phyloP scores from a whole-genome alignment of 1,140 invertebrate genomes.

The Drosophila jambulina region DNA sequence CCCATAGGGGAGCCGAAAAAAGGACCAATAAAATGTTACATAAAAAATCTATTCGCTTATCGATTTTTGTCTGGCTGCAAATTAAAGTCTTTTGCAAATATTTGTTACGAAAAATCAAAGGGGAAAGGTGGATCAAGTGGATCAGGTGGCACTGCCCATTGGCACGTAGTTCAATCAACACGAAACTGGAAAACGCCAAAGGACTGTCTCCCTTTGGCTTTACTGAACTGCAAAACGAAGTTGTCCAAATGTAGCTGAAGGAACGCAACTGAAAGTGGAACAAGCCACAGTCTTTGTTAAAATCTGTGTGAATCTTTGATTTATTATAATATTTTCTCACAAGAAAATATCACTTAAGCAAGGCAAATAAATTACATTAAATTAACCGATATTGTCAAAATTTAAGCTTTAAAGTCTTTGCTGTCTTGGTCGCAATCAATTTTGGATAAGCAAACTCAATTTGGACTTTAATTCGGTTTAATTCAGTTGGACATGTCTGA shows the following conservation, averaged over 20 bases:
- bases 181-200: slow-evolving; percentile 9
- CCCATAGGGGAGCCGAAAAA: slow-evolving; percentile 21
- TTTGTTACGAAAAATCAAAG: slow-evolving; percentile 43
- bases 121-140: neutral
- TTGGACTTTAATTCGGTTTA: slow-evolving; percentile 25
- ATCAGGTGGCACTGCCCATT: slow-evolving; percentile 45
- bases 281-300: neutral
- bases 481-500: slow-evolving; percentile 12
- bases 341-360: neutral
- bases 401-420: neutral
- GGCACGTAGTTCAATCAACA: slow-evolving; percentile 70
- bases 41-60: slow-evolving; percentile 45
- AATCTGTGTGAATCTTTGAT: neutral
- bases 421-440: slow-evolving; percentile 8
- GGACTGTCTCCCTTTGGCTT: neutral
- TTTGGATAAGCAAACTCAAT: slow-evolving; percentile 29
- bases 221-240: slow-evolving; percentile 55
- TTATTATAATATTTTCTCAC: neutral
- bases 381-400: neutral
- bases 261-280: neutral
- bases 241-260: slow-evolving; percentile 27
- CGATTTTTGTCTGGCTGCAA: slow-evolving; percentile 34
- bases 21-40: slow-evolving; percentile 17
- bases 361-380: neutral
- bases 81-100: slow-evolving; percentile 74